phyloP scores from a whole-genome alignment of 2,888 invertebrate genomes.

The Acanthosepion pharaonis region DNA sequence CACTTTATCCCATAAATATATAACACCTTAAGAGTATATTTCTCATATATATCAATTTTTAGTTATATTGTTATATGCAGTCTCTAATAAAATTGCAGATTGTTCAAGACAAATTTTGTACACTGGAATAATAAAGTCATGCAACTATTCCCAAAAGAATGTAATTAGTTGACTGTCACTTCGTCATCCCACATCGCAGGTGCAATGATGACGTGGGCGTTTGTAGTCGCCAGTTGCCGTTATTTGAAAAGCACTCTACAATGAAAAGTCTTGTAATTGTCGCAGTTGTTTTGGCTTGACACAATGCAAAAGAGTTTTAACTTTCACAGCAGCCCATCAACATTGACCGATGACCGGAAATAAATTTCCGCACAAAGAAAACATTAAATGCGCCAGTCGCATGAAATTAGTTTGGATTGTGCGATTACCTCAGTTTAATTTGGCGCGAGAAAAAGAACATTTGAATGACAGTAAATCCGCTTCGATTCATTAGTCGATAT shows the following conservation, averaged over 20 bases:
- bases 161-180: too few species aligned
- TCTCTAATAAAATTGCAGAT: too few species aligned
- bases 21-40: too few species aligned
- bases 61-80: too few species aligned
- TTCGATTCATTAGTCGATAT: background rate
- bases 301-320: background rate
- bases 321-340: background rate
- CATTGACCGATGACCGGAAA: background rate
- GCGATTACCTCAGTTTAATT: background rate
- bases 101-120: too few species aligned
- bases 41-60: too few species aligned
- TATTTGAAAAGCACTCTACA: background rate
- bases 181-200: background rate
- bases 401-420: background rate
- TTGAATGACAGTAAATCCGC: background rate
- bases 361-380: background rate
- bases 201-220: background rate
- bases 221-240: background rate
- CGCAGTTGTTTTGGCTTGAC: background rate
- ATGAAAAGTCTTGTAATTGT: background rate
- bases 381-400: background rate
- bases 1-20: too few species aligned
- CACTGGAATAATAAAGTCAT: too few species aligned
- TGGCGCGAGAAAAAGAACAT: background rate
- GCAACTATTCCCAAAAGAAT: too few species aligned